Evolutionary conservation across 2,888 invertebrate species (phyloP).

Genomic region (Pseudeuparius sepicola): DNA sequence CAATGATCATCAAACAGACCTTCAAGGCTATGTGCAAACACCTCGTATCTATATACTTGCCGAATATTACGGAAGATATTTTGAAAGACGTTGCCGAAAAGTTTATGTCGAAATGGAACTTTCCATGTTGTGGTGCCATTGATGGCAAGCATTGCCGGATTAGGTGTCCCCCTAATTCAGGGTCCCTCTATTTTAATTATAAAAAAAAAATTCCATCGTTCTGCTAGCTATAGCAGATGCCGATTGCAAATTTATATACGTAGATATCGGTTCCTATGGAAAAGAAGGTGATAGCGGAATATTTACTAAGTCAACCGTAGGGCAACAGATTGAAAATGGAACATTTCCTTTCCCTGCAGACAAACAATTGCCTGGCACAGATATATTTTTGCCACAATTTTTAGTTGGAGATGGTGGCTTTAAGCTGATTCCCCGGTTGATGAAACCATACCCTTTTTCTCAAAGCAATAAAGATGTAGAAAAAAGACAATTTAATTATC

Average conservation of each 20-base stretch:
- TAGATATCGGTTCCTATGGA: slow-evolving; percentile 5
- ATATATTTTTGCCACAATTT: slow-evolving; percentile 12
- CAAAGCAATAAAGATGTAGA: slow-evolving; percentile 10
- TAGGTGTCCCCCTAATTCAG: slow-evolving; percentile 4
- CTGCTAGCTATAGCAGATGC: slow-evolving; percentile 4
- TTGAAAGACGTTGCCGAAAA: slow-evolving; percentile 1
- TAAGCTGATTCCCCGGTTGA: slow-evolving; percentile 8
- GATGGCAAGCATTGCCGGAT: slow-evolving; percentile 7
- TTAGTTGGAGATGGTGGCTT: slow-evolving; percentile 12
- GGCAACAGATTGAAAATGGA: slow-evolving; percentile 9
- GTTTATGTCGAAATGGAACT: slow-evolving; percentile 5
- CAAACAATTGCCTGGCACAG: slow-evolving; percentile 6
- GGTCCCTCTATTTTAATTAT: slow-evolving; percentile 10
- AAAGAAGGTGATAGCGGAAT: slow-evolving; percentile 11
- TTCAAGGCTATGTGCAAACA: background rate
- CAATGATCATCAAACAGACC: background rate
- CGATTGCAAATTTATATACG: slow-evolving; percentile 6
- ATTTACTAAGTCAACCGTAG: slow-evolving; percentile 6
- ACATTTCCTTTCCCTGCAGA: slow-evolving; percentile 12
- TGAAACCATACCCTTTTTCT: slow-evolving; percentile 12
- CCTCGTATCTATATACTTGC: slow-evolving; percentile 3
- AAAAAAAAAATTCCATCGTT: slow-evolving; percentile 3
- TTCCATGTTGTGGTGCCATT: slow-evolving; percentile 5
- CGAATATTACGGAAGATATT: background rate
- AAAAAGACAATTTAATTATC: slow-evolving; percentile 12